Evolutionary conservation across 37 sponge, comb jelly and placozoan genomes (phyloP).

Genomic region (Petrosia ficiformis): DNA sequence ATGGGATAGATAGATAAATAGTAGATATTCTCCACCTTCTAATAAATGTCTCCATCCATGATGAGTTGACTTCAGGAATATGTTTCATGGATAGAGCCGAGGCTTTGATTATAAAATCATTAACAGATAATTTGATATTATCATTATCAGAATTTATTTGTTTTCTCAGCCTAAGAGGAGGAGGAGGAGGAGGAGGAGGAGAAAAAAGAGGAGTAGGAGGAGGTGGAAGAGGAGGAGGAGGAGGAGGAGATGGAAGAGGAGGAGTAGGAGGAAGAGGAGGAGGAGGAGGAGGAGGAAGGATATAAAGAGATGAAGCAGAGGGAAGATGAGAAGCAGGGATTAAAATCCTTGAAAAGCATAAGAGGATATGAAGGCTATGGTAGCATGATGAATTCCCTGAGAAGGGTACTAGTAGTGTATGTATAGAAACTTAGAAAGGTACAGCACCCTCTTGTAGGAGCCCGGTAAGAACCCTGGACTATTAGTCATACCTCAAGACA

Average conservation of each 20-base stretch:
- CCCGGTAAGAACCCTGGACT: no score
- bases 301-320: background rate
- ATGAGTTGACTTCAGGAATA: constrained; percentile 93
- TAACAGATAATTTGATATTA: constrained; percentile 88
- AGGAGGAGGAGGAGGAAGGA: background rate
- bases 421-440: no score
- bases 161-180: constrained; percentile 46
- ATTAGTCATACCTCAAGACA: constrained; percentile 46
- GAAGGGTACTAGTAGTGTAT: no score
- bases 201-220: no score
- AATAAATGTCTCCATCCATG: constrained; percentile 84
- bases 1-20: background rate
- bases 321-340: constrained; percentile 4
- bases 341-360: background rate
- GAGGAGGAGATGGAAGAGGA: constrained; percentile 6
- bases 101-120: constrained; percentile 94
- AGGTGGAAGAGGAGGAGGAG: constrained; percentile 3
- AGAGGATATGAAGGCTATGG: background rate
- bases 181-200: constrained; percentile 4
- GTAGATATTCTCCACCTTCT: no score
- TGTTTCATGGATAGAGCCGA: constrained; percentile 72
- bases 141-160: constrained; percentile 57
- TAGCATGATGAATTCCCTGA: background rate
- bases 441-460: no score
- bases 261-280: no score